phyloP scores from a whole-genome alignment of 2,888 invertebrate genomes.

The Drosophila siamana region DNA sequence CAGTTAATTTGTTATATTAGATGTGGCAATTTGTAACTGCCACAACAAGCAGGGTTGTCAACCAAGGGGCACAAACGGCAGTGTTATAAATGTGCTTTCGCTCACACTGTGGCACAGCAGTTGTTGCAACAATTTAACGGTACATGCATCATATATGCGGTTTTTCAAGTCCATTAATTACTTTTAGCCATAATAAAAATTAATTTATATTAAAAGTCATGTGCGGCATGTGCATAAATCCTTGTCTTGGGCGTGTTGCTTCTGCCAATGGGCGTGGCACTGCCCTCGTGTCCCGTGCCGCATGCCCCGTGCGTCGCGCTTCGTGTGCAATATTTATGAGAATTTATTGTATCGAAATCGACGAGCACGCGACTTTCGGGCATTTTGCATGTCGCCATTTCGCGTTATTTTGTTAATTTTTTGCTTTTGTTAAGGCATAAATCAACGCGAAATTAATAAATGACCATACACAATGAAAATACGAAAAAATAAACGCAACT shows the following conservation, averaged over 20 bases:
- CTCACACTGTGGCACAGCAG: conserved; percentile 19
- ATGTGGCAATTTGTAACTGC: conserved; percentile 11
- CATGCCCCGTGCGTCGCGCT: not conserved
- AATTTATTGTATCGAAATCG: conserved; percentile 76
- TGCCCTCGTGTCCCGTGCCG: conserved; percentile 8
- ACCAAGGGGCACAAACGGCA: no score
- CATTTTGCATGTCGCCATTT: conserved; percentile 52
- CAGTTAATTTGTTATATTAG: conserved; percentile 9
- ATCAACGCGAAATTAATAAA: conserved; percentile 75
- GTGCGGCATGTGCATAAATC: conserved; percentile 71
- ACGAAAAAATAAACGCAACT: no score
- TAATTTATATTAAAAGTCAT: conserved; percentile 80
- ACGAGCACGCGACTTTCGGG: conserved; percentile 70
- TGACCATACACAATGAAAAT: conserved; percentile 46
- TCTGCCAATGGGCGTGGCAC: conserved; percentile 28
- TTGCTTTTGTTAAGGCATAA: conserved; percentile 50
- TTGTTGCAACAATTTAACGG: conserved; percentile 57
- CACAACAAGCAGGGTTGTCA: conserved; percentile 18
- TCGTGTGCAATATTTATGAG: conserved; percentile 63
- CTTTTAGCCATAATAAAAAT: conserved; percentile 79
- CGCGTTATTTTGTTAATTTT: conserved; percentile 3
- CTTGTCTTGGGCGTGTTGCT: conserved; percentile 66
- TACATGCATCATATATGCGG: conserved; percentile 69
- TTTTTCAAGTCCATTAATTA: conserved; percentile 76
- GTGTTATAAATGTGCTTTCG: conserved; percentile 30